These are phyloP conservation scores for Teinopalpus imperialis DNA, from an alignment of 2,888 invertebrate species.

Conservation along the genomic window DNA sequence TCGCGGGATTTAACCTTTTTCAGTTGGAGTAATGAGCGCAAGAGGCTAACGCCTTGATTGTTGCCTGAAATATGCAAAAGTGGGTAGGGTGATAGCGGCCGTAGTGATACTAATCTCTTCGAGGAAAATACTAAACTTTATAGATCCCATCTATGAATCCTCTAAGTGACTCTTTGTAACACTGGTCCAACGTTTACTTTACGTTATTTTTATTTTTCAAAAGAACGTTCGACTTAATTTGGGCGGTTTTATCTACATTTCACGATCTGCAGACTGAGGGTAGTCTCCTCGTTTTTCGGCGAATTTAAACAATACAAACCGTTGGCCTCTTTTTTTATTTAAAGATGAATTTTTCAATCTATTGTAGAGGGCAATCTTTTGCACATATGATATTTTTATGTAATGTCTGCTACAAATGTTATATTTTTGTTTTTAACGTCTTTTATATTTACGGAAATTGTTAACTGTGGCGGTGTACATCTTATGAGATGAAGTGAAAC, in stretches of 20 bases:
- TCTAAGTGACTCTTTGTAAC: slow-evolving; percentile 16
- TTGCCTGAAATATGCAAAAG: slow-evolving; percentile 61
- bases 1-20: slow-evolving; percentile 41
- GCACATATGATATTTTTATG: background rate
- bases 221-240: slow-evolving; percentile 14
- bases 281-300: no score
- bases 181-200: slow-evolving; percentile 4
- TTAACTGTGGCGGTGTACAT: no score
- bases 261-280: no score
- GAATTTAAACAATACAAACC: no score
- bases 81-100: slow-evolving; percentile 34
- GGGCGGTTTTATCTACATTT: slow-evolving; percentile 4
- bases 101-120: slow-evolving; percentile 27
- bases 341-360: background rate
- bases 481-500: no score
- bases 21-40: slow-evolving; percentile 49
- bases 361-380: background rate
- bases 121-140: slow-evolving; percentile 18
- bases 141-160: slow-evolving; percentile 16
- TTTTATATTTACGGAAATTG: no score
- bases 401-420: background rate
- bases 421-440: no score
- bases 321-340: background rate
- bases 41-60: slow-evolving; percentile 49
- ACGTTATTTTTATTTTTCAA: slow-evolving; percentile 14